Base-by-base conservation (phyloP, 2,888 invertebrate genomes). In the Mythimna impura region DNA sequence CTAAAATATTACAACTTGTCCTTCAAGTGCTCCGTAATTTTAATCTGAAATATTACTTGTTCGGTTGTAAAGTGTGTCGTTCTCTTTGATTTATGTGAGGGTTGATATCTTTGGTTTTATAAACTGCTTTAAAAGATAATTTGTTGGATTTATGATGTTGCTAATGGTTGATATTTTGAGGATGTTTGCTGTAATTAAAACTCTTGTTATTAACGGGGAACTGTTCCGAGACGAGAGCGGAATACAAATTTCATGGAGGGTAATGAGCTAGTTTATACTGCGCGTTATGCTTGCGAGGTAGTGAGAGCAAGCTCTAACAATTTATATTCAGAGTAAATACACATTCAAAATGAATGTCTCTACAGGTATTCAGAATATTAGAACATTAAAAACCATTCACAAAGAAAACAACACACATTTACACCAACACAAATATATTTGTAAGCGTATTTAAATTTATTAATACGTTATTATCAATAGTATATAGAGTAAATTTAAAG, bases 121-220 rank as follows among this genome's bases (percentile, higher is more conserved):
- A 67, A 76, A 83, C 80, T 80, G 73, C 76, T 66, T 67, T 67
- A 61, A 55, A 83, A 79, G 68, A 73, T 83, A 73, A 80, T 80
- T 80, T 73, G 65, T 83, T 73, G 62, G 65, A 80, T 83, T 80
- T 69, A 76, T 69, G 71, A 61, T 71, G 71, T 80, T 82, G 70
- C 54, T 22, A 80, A 83, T 64, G 69, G 54, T 61, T 80, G 71
- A 78, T 82, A 70, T 74, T 85, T 79, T 82, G 71, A 72, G 69
- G 57, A 79, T 82, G 75, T 79, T 82, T 71, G 66, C 57, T 58
- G 85, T 83, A 79, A 85, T 85, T 73, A 85, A 68, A 82, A 68
- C 63, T 74, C 73, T 61, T 74, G 74, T 74, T 85, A 82, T 72
- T 74, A 75, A 78, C 73, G 63, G 55, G 61, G 52, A 67, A 66